These are phyloP conservation scores for Anableps anableps DNA, from an alignment of 2,797 vertebrate genomes.

Conservation along the genomic window DNA sequence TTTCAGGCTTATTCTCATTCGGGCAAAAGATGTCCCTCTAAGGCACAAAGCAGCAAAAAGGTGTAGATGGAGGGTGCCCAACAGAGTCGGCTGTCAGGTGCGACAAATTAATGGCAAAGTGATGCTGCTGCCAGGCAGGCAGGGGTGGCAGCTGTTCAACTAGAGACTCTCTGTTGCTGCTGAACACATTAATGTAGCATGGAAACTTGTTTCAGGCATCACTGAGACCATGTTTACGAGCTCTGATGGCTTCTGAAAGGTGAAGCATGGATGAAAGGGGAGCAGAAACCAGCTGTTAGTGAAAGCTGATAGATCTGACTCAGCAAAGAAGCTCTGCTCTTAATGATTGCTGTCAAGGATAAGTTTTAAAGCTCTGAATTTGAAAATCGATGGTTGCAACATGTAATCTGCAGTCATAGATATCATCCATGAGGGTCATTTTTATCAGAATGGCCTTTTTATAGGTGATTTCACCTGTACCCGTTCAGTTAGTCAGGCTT, in stretches of 20 bases:
- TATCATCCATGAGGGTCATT: not conserved
- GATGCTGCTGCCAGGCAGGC: conserved; percentile 62
- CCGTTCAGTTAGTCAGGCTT: conserved; percentile 6
- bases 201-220: conserved; percentile 71
- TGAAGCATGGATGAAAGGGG: conserved; percentile 65
- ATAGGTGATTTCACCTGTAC: not conserved
- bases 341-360: conserved; percentile 55
- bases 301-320: conserved; percentile 74
- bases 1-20: conserved; percentile 76
- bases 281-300: conserved; percentile 75
- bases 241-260: conserved; percentile 70
- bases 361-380: conserved; percentile 39
- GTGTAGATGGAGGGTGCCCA: conserved; percentile 65
- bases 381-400: conserved; percentile 39
- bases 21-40: conserved; percentile 62
- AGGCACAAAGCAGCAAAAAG: conserved; percentile 70
- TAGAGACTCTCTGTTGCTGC: conserved; percentile 54
- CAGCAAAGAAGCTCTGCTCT: conserved; percentile 69
- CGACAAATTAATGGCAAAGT: conserved; percentile 75
- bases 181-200: conserved; percentile 65
- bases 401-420: conserved; percentile 11
- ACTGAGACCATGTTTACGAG: conserved; percentile 67
- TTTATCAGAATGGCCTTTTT: conserved; percentile 11
- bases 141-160: conserved; percentile 69
- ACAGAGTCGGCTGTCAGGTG: conserved; percentile 73